Evolutionary conservation across 2,797 vertebrate genomes (phyloP).

Genomic region (Siniperca scherzeri): DNA sequence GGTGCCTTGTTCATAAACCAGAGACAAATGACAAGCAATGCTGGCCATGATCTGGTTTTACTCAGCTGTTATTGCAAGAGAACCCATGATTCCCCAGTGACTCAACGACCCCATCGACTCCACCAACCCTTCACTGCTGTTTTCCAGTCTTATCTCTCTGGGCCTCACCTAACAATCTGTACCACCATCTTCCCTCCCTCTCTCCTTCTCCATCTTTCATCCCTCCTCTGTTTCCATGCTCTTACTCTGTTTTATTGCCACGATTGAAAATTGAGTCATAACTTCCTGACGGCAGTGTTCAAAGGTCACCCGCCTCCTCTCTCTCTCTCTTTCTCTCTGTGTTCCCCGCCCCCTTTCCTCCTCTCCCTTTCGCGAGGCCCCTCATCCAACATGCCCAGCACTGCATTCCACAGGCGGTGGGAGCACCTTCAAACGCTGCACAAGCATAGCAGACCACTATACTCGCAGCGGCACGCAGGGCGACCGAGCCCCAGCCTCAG

Average conservation of each 20-base stretch:
- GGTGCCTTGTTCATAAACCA: slow-evolving; percentile 13
- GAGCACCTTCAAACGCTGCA: slow-evolving; percentile 80
- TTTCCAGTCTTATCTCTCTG: slow-evolving; percentile 56
- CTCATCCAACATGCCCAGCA: slow-evolving; percentile 77
- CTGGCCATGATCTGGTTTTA: slow-evolving; percentile 41
- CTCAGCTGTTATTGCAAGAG: slow-evolving; percentile 43
- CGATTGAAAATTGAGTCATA: slow-evolving; percentile 84
- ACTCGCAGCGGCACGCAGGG: slow-evolving; percentile 50
- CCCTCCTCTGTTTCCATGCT: slow-evolving; percentile 37
- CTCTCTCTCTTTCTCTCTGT: slow-evolving; percentile 34
- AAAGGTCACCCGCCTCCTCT: slow-evolving; percentile 78
- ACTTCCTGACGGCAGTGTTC: slow-evolving; percentile 82
- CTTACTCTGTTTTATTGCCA: slow-evolving; percentile 62
- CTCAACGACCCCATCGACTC: slow-evolving; percentile 29
- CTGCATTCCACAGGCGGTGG: slow-evolving; percentile 83
- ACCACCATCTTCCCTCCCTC: slow-evolving; percentile 24
- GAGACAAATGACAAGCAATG: slow-evolving; percentile 32
- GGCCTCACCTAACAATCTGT: slow-evolving; percentile 43
- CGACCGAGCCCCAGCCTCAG: slow-evolving; percentile 65
- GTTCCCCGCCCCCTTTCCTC: slow-evolving; percentile 64
- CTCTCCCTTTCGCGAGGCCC: slow-evolving; percentile 81
- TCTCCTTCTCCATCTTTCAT: slow-evolving; percentile 38
- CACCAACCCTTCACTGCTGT: slow-evolving; percentile 36
- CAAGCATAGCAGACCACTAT: slow-evolving; percentile 49
- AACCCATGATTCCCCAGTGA: slow-evolving; percentile 33